Base-by-base conservation (phyloP, 1,140 invertebrate species). In the Procambarus clarkii region DNA sequence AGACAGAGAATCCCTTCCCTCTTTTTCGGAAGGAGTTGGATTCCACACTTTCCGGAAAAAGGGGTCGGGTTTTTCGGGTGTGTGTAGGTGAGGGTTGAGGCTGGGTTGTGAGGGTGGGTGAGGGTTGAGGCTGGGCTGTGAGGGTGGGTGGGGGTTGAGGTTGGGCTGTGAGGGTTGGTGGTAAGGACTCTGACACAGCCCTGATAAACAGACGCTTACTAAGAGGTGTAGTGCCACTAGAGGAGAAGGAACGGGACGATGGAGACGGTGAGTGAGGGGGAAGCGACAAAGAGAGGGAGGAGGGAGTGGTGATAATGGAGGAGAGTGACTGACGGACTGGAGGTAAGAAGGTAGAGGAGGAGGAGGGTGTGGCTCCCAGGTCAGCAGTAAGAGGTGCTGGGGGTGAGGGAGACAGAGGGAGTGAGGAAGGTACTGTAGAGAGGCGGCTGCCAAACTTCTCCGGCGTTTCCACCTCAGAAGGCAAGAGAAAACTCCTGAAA, bases 401-500 rank as follows among this genome's bases (percentile, higher is more conserved):
- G 44, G 44, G 69, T 24, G 45, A 58, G 60, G 60, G 44, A 45
- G 44, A 18, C 2, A 71, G 24, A 44, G 34, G 45, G 34, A 18
- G n/a, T n/a, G 64, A 85, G 21, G 60, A 45, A 50, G 83, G 74
- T 18, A 69, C n/a, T 13, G 34, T 13, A 48, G 44, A 34, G 8
- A 85, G 44, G 45, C 64, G 83, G n/a, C 44, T 74, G 60, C 83
- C 69, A 48, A 85, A 85, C 21, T 74, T 24, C 21, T 8, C n/a
- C n/a, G n/a, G 2, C 7, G 13, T 74, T 69, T 74, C 60, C 13
- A 8, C 64, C 21, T 74, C 83, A 45, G 44, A n/a, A n/a, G 13
- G 50, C 69, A 44, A 48, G 46, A n/a, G 69, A 24, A 85, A 76
- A 74, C 4, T 84, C 45, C 82, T 85, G 83, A 74, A 64, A 85